phyloP scores from a whole-genome alignment of 2,113 vertebrate genomes.

The Acrocephalus arundinaceus region DNA sequence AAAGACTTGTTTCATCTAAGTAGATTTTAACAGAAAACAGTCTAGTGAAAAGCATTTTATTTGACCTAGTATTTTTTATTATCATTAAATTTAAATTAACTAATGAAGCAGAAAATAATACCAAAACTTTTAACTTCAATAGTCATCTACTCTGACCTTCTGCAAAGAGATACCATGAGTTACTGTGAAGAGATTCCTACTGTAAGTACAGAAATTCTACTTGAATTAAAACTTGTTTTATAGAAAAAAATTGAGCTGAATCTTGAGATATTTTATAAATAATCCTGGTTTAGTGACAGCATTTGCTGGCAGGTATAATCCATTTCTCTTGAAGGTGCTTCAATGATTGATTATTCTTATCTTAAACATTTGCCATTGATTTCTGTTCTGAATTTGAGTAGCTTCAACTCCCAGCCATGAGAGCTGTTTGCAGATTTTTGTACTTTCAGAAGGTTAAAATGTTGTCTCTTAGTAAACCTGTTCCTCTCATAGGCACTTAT shows the following conservation, averaged over 20 bases:
- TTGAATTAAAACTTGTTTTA: neutral
- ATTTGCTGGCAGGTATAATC: neutral
- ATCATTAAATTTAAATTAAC: neutral
- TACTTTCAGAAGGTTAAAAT: neutral
- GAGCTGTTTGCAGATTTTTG: neutral
- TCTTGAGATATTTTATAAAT: neutral
- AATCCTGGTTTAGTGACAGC: neutral
- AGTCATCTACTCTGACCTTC: neutral
- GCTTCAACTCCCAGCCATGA: neutral
- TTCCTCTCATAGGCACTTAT: neutral
- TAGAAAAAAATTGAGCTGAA: neutral
- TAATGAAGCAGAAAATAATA: neutral
- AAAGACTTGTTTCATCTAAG: neutral
- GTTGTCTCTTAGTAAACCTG: neutral
- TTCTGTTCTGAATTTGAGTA: conserved; percentile 11
- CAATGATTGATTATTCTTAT: conserved; percentile 2
- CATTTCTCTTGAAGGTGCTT: neutral
- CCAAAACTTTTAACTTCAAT: neutral
- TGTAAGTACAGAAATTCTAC: neutral
- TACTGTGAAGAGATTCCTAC: neutral
- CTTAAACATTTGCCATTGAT: neutral
- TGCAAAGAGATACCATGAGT: neutral
- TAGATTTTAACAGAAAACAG: neutral
- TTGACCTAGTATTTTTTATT: neutral
- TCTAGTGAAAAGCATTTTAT: neutral